Evolutionary conservation across 2,888 invertebrate genomes (phyloP).

Genomic region (Aporophyla nigra): DNA sequence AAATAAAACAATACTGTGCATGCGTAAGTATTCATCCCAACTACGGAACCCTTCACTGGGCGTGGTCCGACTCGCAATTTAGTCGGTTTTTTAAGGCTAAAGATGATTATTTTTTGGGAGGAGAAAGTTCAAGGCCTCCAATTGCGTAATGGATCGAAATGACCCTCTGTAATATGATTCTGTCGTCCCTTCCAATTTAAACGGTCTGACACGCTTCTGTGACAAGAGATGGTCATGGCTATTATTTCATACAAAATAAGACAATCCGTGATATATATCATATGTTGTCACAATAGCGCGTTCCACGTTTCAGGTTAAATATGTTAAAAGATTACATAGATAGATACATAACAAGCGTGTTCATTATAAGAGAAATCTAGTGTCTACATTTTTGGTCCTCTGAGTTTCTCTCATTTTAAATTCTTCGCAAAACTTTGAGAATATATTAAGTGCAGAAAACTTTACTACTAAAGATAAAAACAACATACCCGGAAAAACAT

Average conservation of each 20-base stretch:
- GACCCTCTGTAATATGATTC: conserved; percentile 21
- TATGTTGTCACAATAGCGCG: not conserved
- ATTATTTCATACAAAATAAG: not conserved
- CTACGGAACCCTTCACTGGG: not conserved
- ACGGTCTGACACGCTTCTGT: not conserved
- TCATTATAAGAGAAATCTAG: not conserved
- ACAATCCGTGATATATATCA: not conserved
- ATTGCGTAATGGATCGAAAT: conserved; percentile 13
- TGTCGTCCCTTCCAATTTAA: not conserved
- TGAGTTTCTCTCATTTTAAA: not conserved
- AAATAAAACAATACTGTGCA: not conserved
- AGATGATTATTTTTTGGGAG: not conserved
- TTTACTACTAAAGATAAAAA: conserved; percentile 18
- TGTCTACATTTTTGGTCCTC: too few relatives aligned
- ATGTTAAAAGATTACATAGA: too few relatives aligned
- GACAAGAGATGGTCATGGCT: not conserved
- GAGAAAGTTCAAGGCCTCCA: not conserved
- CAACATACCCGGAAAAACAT: conserved; percentile 27
- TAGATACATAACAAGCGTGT: not conserved
- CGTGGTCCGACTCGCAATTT: not conserved
- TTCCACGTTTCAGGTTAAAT: too few relatives aligned
- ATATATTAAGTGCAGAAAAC: conserved; percentile 8
- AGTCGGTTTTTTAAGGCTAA: too few relatives aligned
- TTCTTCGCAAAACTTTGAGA: not conserved
- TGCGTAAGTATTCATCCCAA: not conserved